Base-by-base conservation (phyloP, 53 echinoderm and acorn worm genomes). In the Stichopus horrens region DNA sequence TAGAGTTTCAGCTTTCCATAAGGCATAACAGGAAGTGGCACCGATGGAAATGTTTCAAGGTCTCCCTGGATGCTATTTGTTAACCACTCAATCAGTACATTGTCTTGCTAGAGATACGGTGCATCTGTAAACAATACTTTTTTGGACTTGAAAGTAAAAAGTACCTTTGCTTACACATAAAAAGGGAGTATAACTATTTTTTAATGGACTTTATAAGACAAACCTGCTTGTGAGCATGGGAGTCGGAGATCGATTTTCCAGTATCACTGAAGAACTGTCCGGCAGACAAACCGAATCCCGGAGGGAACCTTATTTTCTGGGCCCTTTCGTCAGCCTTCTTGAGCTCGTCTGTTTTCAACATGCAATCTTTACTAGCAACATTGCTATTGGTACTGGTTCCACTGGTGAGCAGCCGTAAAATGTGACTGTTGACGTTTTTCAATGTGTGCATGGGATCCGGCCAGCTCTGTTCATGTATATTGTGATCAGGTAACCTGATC, bases 381-480 rank as follows among this genome's bases (percentile, higher is more conserved):
- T 7, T 9, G 4, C 23, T 74, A 7, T 7, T 11, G 20, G 13
- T 9, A 11, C 10, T 23, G 7, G 74, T 74, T 16, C 74, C 74
- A 74, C 23, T 74, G 37, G 37, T 37, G 7, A 74, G 0, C 74
- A 74, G 74, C 23, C 5, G 74, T 23, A 5, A 7, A 11, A 74
- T 74, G 7, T 74, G 74, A 16, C 74, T 9, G 74, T 74, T 77
- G 7, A 77, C 78, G 52, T 77, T 51, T 14, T 8, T 53, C 0
- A 5, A 53, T 16, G 78, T 51, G 78, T 77, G 78, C 78, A 77
- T 77, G 8, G 78, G 9, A 53, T 77, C 78, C 7, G 78, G 78
- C 6, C 78, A 77, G 53, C 78, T 77, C 52, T 77, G 78, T 14
- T 8, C 37, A 53, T 53, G 51, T 23, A 77, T 77, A 14, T 77